These are phyloP conservation scores for Amiota minor DNA, from an alignment of 2,888 invertebrate genomes.

Conservation along the genomic window DNA sequence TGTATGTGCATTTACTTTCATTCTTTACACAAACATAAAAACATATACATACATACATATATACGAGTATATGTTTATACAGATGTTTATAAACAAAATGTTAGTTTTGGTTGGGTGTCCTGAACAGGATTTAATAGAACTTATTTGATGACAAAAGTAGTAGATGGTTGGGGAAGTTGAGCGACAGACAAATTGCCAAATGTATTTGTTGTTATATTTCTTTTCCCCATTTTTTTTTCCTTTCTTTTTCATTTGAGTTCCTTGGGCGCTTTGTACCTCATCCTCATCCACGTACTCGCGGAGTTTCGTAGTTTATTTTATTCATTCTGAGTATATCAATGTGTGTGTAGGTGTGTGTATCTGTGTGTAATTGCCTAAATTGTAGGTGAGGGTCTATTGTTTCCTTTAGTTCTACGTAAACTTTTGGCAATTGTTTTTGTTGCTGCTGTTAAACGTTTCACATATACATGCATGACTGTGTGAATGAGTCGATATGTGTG, in stretches of 20 bases:
- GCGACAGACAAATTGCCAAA: conserved; percentile 42
- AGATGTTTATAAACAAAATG: conserved; percentile 17
- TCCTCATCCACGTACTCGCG: not conserved
- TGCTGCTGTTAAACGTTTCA: conserved; percentile 23
- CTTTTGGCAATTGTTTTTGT: conserved; percentile 16
- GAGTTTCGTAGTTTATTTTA: too few relatives aligned
- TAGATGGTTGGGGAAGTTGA: not conserved
- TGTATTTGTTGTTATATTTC: conserved; percentile 21
- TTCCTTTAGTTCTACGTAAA: not conserved
- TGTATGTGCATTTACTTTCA: conserved; percentile 27
- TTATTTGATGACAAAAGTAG: not conserved
- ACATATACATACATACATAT: conserved; percentile 3
- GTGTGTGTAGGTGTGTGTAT: too few relatives aligned
- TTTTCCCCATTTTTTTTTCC: not conserved
- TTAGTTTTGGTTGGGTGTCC: not conserved
- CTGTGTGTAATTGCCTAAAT: too few relatives aligned
- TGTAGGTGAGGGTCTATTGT: too few relatives aligned
- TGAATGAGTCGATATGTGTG: too few relatives aligned
- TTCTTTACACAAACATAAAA: conserved; percentile 5
- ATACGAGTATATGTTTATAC: conserved; percentile 36
- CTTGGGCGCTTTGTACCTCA: not conserved
- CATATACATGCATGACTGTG: not conserved
- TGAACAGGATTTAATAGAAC: not conserved
- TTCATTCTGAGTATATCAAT: too few relatives aligned
- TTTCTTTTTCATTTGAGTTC: not conserved